Evolutionary conservation across 2,888 invertebrate genomes (phyloP).

Genomic region (Eueremaeus valkanovi): DNA sequence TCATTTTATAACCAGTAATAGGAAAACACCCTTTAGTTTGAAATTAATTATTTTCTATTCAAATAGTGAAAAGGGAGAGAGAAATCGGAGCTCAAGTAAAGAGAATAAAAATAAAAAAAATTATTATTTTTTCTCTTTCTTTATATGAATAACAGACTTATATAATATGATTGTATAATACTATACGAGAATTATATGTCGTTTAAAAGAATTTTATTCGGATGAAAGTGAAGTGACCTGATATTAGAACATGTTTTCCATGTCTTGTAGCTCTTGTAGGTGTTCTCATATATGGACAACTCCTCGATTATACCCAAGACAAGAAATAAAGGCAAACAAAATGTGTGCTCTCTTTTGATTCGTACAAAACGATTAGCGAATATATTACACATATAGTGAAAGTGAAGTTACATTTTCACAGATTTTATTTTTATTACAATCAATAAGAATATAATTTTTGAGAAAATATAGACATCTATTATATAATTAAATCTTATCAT

Average conservation of each 20-base stretch:
- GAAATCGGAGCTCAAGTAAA: not conserved
- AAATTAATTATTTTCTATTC: not conserved
- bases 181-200: not conserved
- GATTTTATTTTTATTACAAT: too few relatives aligned
- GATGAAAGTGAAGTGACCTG: slow-evolving; percentile 7
- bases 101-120: not conserved
- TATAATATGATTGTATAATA: not conserved
- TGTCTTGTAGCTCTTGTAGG: not conserved
- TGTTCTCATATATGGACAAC: slow-evolving; percentile 10
- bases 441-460: too few relatives aligned
- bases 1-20: not conserved
- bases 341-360: not conserved
- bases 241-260: not conserved
- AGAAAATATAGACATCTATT: not conserved
- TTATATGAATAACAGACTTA: not conserved
- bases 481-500: not conserved
- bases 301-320: not conserved
- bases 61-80: not conserved
- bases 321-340: not conserved
- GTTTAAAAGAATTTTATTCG: not conserved
- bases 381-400: not conserved
- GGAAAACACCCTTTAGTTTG: not conserved
- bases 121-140: not conserved
- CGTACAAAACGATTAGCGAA: not conserved
- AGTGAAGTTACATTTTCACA: too few relatives aligned